These are phyloP conservation scores for Buphagus erythrorhynchus DNA, from an alignment of 2,797 vertebrate species.

Conservation along the genomic window DNA sequence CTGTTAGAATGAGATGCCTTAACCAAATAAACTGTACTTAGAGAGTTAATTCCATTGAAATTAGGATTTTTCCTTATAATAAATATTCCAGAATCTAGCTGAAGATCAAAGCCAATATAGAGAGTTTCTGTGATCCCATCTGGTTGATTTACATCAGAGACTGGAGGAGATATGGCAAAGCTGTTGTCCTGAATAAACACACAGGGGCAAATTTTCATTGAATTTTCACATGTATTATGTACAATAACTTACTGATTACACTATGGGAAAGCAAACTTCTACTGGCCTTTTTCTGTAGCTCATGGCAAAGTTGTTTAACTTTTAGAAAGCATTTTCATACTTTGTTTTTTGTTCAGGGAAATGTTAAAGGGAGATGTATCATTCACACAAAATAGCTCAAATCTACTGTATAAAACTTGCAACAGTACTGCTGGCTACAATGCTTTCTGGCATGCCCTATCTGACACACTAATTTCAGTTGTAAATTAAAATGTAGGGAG, in stretches of 20 bases:
- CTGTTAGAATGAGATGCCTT: background rate
- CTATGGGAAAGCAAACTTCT: background rate
- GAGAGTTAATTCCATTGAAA: background rate
- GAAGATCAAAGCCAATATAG: background rate
- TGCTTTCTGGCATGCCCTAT: background rate
- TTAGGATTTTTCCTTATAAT: rapidly evolving
- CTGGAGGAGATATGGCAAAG: background rate
- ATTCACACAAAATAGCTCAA: background rate
- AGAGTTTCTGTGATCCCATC: background rate
- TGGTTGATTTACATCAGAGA: background rate
- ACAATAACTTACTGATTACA: background rate
- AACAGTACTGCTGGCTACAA: background rate
- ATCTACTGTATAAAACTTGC: background rate
- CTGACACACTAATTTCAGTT: background rate
- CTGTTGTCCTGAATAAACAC: background rate
- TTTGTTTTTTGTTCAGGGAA: background rate
- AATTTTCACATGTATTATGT: background rate
- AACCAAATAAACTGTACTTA: background rate
- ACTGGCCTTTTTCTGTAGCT: background rate
- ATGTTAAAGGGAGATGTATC: background rate
- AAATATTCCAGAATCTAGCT: background rate
- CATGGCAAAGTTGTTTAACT: background rate
- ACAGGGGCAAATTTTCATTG: background rate
- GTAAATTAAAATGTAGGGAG: background rate
- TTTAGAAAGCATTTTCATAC: background rate